Percentiles rank a stretch among this genome's conserved stretches.
Conservation (phyloP, 2,888 invertebrate genomes). For the Toxonevra muliebris region DNA sequence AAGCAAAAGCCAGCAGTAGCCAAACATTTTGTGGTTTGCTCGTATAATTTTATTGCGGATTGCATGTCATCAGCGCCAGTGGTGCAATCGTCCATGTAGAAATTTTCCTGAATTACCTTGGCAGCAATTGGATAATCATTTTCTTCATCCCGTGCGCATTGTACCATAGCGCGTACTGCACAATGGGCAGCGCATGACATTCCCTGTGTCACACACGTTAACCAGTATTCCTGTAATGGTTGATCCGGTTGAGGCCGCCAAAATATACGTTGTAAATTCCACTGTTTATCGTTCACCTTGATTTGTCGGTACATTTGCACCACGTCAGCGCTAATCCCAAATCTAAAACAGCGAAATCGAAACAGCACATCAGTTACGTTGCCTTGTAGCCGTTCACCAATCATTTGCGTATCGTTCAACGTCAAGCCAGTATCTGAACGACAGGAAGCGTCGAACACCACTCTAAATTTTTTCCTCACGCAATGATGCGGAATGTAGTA, state of each 20-base stretch:
- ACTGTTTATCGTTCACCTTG: conserved; percentile 7
- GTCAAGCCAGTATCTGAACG: conserved; percentile 5
- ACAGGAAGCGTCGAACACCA: conserved; percentile 23
- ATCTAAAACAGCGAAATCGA: too few relatives aligned
- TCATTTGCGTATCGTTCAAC: conserved; percentile 22
- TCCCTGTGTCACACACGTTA: too few relatives aligned
- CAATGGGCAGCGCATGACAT: too few relatives aligned
- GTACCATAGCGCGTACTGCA: not conserved
- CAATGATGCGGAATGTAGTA: conserved; percentile 33
- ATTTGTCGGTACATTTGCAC: too few relatives aligned
- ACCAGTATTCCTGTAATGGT: conserved; percentile 22
- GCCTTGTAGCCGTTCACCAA: conserved; percentile 18
- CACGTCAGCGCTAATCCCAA: too few relatives aligned
- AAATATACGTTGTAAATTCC: conserved; percentile 21
- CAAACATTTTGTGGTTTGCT: too few relatives aligned
- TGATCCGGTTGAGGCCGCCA: conserved; percentile 15
- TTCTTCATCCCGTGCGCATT: too few relatives aligned
- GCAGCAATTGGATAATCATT: too few relatives aligned
- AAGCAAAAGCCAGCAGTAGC: too few relatives aligned
- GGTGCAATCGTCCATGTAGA: conserved; percentile 21
- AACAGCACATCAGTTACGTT: conserved; percentile 5
- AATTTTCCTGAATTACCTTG: too few relatives aligned
- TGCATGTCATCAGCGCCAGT: too few relatives aligned
- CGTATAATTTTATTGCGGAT: too few relatives aligned
- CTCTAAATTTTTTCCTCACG: conserved; percentile 23